Evolutionary conservation across 2,888 invertebrate species (phyloP).

Genomic region (Cecidostiba fungosa): DNA sequence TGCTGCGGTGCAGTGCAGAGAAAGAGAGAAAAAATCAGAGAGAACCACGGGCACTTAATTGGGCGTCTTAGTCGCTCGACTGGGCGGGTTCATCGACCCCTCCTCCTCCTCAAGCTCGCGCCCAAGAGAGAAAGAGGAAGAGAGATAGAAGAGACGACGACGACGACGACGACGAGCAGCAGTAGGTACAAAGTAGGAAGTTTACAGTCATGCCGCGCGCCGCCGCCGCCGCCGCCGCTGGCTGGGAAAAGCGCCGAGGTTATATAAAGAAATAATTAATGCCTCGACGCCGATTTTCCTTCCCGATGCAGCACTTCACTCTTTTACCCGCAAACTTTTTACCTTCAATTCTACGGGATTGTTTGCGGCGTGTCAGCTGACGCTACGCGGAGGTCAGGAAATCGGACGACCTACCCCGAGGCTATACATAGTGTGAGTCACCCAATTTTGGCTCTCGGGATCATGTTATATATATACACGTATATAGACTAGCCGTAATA

Average conservation of each 20-base stretch:
- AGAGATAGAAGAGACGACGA: constrained; percentile 25
- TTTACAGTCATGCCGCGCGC: constrained; percentile 56
- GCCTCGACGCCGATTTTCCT: constrained; percentile 31
- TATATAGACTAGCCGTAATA: neutral
- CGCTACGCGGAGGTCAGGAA: neutral
- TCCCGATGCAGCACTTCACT: neutral
- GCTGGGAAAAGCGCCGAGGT: constrained; percentile 15
- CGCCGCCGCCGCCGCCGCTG: constrained; percentile 9
- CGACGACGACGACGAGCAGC: constrained; percentile 30
- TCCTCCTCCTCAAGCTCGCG: constrained; percentile 5
- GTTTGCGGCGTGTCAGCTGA: neutral
- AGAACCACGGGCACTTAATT: constrained; percentile 56
- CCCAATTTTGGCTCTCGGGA: constrained; percentile 11
- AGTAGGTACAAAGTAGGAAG: constrained; percentile 61
- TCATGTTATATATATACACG: neutral
- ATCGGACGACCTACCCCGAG: constrained; percentile 11
- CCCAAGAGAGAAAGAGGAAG: constrained; percentile 13
- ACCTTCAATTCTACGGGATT: neutral
- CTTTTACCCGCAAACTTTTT: neutral
- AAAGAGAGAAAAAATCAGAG: constrained; percentile 34
- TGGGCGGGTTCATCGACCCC: constrained; percentile 60
- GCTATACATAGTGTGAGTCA: neutral
- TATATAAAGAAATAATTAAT: constrained; percentile 60
- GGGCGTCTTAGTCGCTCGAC: constrained; percentile 60
- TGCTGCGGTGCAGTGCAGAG: too few species aligned